phyloP scores from a whole-genome alignment of 1,140 invertebrate species.

The Hyposmocoma kahamanoa region DNA sequence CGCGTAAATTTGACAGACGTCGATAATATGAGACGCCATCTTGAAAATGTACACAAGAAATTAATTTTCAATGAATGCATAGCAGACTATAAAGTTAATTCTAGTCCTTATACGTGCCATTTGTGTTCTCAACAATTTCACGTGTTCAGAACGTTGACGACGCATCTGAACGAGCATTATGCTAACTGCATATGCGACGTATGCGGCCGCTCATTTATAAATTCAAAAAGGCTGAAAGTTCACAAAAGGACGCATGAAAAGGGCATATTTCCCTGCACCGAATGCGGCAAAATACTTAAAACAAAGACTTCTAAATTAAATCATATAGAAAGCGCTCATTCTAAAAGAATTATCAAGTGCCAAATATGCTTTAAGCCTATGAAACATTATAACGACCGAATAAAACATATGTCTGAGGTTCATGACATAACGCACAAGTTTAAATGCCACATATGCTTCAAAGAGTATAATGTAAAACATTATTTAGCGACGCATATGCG shows the following conservation, averaged over 20 bases:
- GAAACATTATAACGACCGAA: conserved; percentile 60
- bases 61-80: conserved; percentile 54
- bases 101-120: conserved; percentile 47
- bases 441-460: conserved; percentile 25
- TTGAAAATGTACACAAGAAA: conserved; percentile 38
- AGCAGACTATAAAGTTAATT: conserved; percentile 53
- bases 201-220: conserved; percentile 56
- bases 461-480: conserved; percentile 58
- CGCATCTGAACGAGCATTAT: conserved; percentile 57
- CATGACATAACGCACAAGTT: conserved; percentile 58
- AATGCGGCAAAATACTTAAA: conserved; percentile 53
- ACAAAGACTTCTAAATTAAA: conserved; percentile 50
- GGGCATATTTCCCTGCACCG: conserved; percentile 39
- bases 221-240: conserved; percentile 52
- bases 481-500: conserved; percentile 58
- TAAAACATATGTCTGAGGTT: conserved; percentile 58
- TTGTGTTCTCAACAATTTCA: conserved; percentile 49
- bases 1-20: conserved; percentile 43
- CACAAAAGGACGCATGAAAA: conserved; percentile 51
- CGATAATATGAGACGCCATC: conserved; percentile 37
- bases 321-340: conserved; percentile 56
- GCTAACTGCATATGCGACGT: conserved; percentile 61
- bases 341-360: conserved; percentile 47
- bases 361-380: conserved; percentile 59
- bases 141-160: conserved; percentile 52